These are phyloP conservation scores for Agrotis exclamationis DNA, from an alignment of 2,888 invertebrate species.

Conservation along the genomic window DNA sequence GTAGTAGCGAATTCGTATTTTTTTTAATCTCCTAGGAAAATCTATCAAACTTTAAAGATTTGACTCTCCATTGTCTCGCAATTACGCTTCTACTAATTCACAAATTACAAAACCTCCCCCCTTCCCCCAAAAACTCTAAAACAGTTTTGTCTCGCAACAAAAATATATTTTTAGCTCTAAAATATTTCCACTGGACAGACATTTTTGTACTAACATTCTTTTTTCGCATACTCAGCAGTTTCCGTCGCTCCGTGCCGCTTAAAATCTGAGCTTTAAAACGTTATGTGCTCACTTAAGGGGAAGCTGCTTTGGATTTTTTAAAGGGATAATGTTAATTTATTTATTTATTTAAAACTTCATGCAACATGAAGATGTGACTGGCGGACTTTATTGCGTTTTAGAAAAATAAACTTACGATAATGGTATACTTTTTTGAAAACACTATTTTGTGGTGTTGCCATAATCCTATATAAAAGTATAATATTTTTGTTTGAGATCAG, in stretches of 20 bases:
- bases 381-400: too few relatives aligned
- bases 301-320: conserved; percentile 44
- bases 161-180: conserved; percentile 44
- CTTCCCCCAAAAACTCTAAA: conserved; percentile 1
- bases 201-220: conserved; percentile 70
- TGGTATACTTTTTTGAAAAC: too few relatives aligned
- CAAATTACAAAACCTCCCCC: not conserved
- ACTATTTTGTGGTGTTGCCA: too few relatives aligned
- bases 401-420: too few relatives aligned
- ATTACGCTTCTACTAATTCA: not conserved
- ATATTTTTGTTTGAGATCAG: too few relatives aligned
- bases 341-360: too few relatives aligned
- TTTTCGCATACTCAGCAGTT: conserved; percentile 78
- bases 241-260: conserved; percentile 75
- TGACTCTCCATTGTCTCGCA: too few relatives aligned
- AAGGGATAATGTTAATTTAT: not conserved
- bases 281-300: conserved; percentile 74
- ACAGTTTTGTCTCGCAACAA: conserved; percentile 32
- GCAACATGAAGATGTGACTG: too few relatives aligned
- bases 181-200: conserved; percentile 66
- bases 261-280: conserved; percentile 79
- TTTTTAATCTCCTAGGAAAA: too few relatives aligned
- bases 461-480: too few relatives aligned
- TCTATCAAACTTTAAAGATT: too few relatives aligned
- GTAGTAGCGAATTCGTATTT: too few relatives aligned